phyloP scores from a whole-genome alignment of 2,113 vertebrate species.

The Marmota flaviventris region DNA sequence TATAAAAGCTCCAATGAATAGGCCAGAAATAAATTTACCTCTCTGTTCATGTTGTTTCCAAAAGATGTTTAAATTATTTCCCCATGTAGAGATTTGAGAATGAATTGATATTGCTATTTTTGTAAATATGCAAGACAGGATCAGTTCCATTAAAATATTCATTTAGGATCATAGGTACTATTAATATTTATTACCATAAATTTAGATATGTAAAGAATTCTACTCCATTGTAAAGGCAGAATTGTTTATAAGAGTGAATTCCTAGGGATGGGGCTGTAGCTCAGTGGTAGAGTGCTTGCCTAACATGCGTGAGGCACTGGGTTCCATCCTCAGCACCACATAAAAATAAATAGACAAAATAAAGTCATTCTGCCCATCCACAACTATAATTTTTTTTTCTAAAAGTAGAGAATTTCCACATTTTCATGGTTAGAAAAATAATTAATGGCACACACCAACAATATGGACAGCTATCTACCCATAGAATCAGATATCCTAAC shows the following conservation, averaged over 20 bases:
- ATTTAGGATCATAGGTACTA: not conserved
- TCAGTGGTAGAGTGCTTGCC: too few relatives aligned
- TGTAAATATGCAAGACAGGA: not conserved
- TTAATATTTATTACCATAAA: not conserved
- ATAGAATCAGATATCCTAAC: not conserved
- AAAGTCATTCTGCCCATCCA: too few relatives aligned
- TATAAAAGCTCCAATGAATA: not conserved
- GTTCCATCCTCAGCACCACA: too few relatives aligned
- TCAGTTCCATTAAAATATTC: not conserved
- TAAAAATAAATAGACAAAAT: too few relatives aligned
- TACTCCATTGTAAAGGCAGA: not conserved
- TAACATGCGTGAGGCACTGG: too few relatives aligned
- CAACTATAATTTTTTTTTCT: too few relatives aligned
- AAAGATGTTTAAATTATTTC: constrained; percentile 15
- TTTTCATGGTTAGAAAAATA: not conserved
- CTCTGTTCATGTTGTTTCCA: not conserved
- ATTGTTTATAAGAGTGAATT: not conserved
- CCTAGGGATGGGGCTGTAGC: not conserved
- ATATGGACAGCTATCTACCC: fast-evolving
- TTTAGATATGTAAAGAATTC: not conserved
- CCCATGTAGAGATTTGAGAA: not conserved
- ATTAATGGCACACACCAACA: not conserved
- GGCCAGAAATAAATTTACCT: not conserved
- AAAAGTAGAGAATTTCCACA: not conserved
- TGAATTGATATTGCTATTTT: not conserved